Evolutionary conservation across 2,888 invertebrate genomes (phyloP), one percentile per base, ranked within the genome.

Genomic region (Mythimna pallens): DNA sequence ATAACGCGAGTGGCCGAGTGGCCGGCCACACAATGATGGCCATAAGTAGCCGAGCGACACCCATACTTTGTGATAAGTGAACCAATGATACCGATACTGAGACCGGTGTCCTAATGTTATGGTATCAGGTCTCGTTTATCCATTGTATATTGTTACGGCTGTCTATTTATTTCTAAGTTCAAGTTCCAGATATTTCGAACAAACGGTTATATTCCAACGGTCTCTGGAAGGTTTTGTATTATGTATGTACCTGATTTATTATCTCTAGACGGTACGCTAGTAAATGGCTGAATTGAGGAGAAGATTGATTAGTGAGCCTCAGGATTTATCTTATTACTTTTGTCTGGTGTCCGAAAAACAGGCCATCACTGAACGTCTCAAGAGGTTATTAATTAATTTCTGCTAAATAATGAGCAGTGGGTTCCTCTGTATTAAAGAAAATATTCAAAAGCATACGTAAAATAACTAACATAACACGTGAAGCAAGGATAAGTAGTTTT

Each of bases 401-500:
- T 57, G 30, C n/a, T 14, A 20, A 6, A 50, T 10, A 43, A 22
- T 43, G 6, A 9, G 22, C 57, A 52, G 17, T 30, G 3, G 6
- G 17, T 57, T 12, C 22, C 6, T 58, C 12, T 20, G 9, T 2
- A n/a, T 7, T 59, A 30, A 40, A 22, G 9, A 57, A 17, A 30
- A n/a, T 43, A 30, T n/a, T n/a, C 62, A 59, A 64, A 72, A 20
- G 30, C 62, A 3, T 47, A 65, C 14, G 30, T 36, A 30, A 54
- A 63, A 54, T 58, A 3, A 58, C 22, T 12, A 47, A 34, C 36
- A 69, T 57, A 64, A 54, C 57, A 62, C 36, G 40, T 40, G 2
- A 76, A 78, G 34, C 22, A 52, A 52, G 50, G 55, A 54, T 52
- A 47, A 71, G 54, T 55, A 59, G n/a, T 63, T 67, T 43, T 17